A percentile compares a stretch with the other conserved stretches of the same genome.
Conservation (phyloP, 1,140 invertebrate species). For the Pseudomyrmex flavicornis region DNA sequence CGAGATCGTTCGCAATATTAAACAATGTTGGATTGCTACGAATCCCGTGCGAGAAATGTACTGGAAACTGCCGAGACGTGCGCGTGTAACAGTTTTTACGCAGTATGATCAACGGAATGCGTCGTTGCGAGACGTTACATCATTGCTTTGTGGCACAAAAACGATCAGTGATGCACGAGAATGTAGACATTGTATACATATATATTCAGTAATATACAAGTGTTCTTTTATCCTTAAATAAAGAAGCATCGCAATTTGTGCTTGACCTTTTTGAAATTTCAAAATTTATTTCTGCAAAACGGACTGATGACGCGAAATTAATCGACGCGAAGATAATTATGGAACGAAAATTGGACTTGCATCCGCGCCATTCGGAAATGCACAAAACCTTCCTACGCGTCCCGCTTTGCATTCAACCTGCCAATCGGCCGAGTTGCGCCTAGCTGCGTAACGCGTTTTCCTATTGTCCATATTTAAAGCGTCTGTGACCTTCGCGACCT, state of each 20-base stretch:
- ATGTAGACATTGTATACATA: background rate
- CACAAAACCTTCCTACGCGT: conserved; percentile 11
- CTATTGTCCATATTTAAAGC: conserved; percentile 49
- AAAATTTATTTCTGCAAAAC: too few relatives aligned
- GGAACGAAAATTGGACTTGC: background rate
- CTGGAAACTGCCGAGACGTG: conserved; percentile 33
- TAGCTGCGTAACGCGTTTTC: conserved; percentile 22
- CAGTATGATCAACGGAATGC: conserved; percentile 42
- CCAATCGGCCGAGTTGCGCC: conserved; percentile 16
- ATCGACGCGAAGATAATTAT: conserved; percentile 6
- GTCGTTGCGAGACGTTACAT: conserved; percentile 40
- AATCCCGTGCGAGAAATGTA: conserved; percentile 43
- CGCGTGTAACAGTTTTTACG: conserved; percentile 55
- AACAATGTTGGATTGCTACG: background rate
- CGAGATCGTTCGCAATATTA: conserved; percentile 33
- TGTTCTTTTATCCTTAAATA: too few relatives aligned
- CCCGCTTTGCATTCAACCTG: conserved; percentile 24
- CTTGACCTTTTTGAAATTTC: too few relatives aligned
- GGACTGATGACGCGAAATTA: background rate
- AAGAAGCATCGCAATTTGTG: too few relatives aligned
- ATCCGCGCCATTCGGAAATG: conserved; percentile 17
- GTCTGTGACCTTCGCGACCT: conserved; percentile 34
- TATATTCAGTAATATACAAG: background rate
- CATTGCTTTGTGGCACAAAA: conserved; percentile 19
- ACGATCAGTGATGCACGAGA: background rate